These are phyloP conservation scores for Platycheirus rosarum DNA, from an alignment of 2,888 invertebrate genomes.

Conservation along the genomic window DNA sequence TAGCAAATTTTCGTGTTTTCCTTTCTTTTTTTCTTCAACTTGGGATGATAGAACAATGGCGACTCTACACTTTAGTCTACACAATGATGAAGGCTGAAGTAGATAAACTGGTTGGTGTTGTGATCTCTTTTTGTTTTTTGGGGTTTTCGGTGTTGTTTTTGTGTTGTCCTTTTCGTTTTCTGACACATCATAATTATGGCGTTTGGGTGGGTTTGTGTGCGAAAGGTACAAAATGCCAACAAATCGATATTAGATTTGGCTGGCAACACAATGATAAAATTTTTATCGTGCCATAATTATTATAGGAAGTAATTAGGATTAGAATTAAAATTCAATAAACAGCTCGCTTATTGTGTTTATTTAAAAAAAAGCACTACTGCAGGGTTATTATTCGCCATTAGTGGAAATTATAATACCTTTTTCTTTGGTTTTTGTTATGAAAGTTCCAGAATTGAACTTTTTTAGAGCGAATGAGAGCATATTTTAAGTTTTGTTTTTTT, in stretches of 20 bases:
- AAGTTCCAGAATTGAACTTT: no score
- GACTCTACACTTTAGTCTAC: slow-evolving; percentile 68
- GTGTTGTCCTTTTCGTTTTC: slow-evolving; percentile 61
- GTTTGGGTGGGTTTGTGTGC: slow-evolving; percentile 23
- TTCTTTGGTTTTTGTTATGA: no score
- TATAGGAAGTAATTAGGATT: slow-evolving; percentile 28
- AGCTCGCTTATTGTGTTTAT: no score
- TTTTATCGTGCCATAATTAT: background rate
- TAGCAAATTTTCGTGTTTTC: slow-evolving; percentile 56
- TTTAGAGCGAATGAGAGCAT: no score
- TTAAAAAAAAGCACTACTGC: no score
- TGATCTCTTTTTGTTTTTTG: slow-evolving; percentile 36
- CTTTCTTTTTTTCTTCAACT: slow-evolving; percentile 58
- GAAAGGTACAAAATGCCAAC: slow-evolving; percentile 47
- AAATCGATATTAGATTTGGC: slow-evolving; percentile 48
- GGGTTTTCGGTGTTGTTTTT: background rate
- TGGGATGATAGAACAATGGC: slow-evolving; percentile 76
- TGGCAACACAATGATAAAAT: slow-evolving; percentile 23
- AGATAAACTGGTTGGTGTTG: slow-evolving; percentile 51
- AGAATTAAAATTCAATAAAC: no score
- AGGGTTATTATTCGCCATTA: no score
- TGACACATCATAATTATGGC: slow-evolving; percentile 59
- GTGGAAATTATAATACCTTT: no score
- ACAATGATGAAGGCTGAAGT: slow-evolving; percentile 60
- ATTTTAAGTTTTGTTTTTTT: no score